Percentiles rank a stretch among this genome's conserved stretches.
These are phyloP conservation scores for Drosophila busckii DNA, from an alignment of 1,140 invertebrate species.

Conservation along the genomic window DNA sequence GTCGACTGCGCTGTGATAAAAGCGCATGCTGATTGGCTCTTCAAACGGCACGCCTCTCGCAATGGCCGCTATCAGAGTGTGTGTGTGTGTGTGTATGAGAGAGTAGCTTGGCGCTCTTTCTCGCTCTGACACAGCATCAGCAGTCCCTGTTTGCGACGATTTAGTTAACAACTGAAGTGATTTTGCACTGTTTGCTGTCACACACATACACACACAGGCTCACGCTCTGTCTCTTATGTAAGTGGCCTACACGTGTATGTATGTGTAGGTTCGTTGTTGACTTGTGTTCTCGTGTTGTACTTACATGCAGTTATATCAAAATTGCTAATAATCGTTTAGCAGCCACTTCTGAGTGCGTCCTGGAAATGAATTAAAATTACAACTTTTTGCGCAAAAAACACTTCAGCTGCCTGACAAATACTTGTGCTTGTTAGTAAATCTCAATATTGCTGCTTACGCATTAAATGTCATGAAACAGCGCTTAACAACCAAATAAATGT, in stretches of 20 bases:
- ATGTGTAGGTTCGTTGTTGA: slow-evolving; percentile 64
- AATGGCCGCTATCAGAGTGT: slow-evolving; percentile 53
- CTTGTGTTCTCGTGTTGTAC: slow-evolving; percentile 75
- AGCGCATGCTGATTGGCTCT: slow-evolving; percentile 29
- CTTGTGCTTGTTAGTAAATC: slow-evolving; percentile 13
- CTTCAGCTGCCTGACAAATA: slow-evolving; percentile 46
- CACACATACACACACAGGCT: slow-evolving; percentile 35
- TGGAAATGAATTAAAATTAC: slow-evolving; percentile 77
- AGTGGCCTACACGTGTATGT: slow-evolving; percentile 67
- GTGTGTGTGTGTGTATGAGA: neutral
- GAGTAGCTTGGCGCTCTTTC: neutral
- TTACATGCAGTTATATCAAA: slow-evolving; percentile 77
- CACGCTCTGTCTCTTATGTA: slow-evolving; percentile 49
- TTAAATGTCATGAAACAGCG: neutral
- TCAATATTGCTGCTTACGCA: slow-evolving; percentile 2
- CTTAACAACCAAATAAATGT: neutral
- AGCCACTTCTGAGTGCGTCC: slow-evolving; percentile 72
- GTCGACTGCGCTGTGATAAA: slow-evolving; percentile 6
- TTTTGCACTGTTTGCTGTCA: slow-evolving; percentile 67
- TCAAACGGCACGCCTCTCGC: slow-evolving; percentile 45
- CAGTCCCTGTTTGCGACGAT: slow-evolving; percentile 56
- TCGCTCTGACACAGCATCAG: slow-evolving; percentile 18
- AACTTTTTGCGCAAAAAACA: slow-evolving; percentile 72
- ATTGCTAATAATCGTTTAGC: slow-evolving; percentile 77
- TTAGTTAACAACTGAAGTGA: slow-evolving; percentile 78